phyloP scores from a whole-genome alignment of 2,797 vertebrate species.

The Jordanella pulchra region DNA sequence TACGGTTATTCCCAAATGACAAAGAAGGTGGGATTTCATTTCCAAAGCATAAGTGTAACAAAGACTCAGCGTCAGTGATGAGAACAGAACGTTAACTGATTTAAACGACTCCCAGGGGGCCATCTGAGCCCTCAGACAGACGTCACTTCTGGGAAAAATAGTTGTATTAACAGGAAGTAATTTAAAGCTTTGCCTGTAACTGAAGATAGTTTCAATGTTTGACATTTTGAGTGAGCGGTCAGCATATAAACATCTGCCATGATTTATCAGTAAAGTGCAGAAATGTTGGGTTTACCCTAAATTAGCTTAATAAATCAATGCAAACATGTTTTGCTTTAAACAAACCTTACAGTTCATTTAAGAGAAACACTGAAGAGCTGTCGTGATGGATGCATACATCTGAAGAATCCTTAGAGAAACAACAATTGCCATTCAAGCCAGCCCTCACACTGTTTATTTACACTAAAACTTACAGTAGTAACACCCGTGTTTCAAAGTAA shows the following conservation, averaged over 20 bases:
- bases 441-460: no score
- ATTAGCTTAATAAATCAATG: neutral
- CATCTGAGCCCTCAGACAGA: neutral
- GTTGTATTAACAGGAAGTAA: neutral
- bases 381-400: no score
- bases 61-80: neutral
- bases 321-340: neutral
- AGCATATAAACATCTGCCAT: neutral
- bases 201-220: neutral
- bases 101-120: neutral
- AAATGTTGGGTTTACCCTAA: neutral
- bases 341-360: neutral
- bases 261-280: neutral
- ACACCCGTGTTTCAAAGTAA: no score
- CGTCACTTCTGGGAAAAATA: neutral
- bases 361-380: no score
- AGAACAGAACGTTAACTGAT: neutral
- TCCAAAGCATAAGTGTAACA: neutral
- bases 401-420: no score
- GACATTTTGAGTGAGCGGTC: neutral
- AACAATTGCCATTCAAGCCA: no score
- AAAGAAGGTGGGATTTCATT: neutral
- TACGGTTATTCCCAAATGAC: neutral
- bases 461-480: no score
- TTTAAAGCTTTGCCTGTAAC: slow-evolving; percentile 2